A percentile compares a stretch with the other conserved stretches of the same genome.
phyloP scores from a whole-genome alignment of 1,140 invertebrate species.

The Onthophagus taurus region DNA sequence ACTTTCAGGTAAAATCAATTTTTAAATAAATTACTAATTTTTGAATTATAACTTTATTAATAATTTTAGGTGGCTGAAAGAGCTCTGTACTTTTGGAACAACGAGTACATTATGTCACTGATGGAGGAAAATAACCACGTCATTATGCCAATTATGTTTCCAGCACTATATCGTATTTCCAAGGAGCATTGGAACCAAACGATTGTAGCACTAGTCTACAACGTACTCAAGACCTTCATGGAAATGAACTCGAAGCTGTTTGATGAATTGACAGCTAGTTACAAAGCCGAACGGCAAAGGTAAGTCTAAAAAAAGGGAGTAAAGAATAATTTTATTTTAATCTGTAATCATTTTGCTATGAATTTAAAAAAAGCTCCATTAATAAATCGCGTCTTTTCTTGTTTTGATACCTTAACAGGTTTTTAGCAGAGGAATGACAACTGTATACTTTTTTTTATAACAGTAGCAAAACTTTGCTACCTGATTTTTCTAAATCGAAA shows the following conservation, averaged over 20 bases:
- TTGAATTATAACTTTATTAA: not conserved
- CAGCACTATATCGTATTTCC: constrained; percentile 93
- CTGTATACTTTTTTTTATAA: too few species aligned
- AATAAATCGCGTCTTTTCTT: too few species aligned
- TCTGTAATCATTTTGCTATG: too few species aligned
- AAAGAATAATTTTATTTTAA: too few species aligned
- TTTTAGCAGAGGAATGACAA: too few species aligned
- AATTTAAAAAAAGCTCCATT: too few species aligned
- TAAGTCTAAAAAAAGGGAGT: constrained; percentile 44
- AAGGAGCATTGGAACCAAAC: constrained; percentile 99
- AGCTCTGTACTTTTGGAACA: constrained; percentile 93
- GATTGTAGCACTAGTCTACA: constrained; percentile 97
- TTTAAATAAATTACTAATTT: constrained; percentile 3
- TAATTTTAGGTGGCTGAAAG: constrained; percentile 88
- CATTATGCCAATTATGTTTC: constrained; percentile 92
- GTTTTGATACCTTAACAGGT: too few species aligned
- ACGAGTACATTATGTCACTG: constrained; percentile 92
- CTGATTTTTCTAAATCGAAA: too few species aligned
- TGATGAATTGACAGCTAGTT: constrained; percentile 95
- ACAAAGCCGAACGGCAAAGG: constrained; percentile 96
- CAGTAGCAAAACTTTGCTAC: too few species aligned
- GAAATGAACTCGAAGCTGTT: constrained; percentile 99
- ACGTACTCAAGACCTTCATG: constrained; percentile 99
- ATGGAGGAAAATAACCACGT: constrained; percentile 89
- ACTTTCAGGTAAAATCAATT: constrained; percentile 68